A percentile compares a stretch with the other conserved stretches of the same genome.
Conservation (phyloP, 2,113 vertebrate species). For the Gasterosteus nipponicus region DNA sequence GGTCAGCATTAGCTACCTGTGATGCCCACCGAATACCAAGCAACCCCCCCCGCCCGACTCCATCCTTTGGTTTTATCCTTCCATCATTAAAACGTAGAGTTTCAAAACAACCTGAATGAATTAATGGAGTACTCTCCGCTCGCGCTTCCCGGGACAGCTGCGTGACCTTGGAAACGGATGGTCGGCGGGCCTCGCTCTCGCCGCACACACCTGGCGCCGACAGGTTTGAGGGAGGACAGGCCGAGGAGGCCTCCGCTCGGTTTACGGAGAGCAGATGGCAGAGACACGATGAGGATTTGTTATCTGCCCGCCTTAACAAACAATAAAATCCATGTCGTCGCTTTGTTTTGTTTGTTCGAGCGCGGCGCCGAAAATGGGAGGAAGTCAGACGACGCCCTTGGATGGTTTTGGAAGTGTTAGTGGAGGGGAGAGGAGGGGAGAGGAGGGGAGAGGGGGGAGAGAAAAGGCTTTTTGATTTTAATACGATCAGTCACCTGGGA, state of each 20-base stretch:
- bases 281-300: constrained; percentile 62
- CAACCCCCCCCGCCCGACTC: not conserved
- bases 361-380: not conserved
- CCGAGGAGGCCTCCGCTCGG: constrained; percentile 45
- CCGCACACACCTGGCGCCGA: constrained; percentile 50
- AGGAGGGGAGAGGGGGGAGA: not conserved
- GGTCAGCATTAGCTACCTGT: constrained; percentile 54
- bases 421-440: not conserved
- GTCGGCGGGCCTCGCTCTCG: constrained; percentile 12
- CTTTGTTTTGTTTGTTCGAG: constrained; percentile 36
- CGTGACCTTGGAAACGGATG: constrained; percentile 57
- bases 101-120: constrained; percentile 21
- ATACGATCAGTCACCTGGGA: constrained; percentile 13
- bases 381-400: constrained; percentile 21
- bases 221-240: constrained; percentile 72
- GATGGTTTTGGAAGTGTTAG: constrained; percentile 2
- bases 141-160: constrained; percentile 23
- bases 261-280: constrained; percentile 76
- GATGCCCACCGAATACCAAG: constrained; percentile 50
- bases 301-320: constrained; percentile 40
- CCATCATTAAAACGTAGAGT: not conserved
- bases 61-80: not conserved
- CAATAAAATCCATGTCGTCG: constrained; percentile 40
- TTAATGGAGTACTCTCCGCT: constrained; percentile 13
- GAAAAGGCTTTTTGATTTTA: not conserved